Evolutionary conservation across 2,797 vertebrate species (phyloP), one percentile per base, ranked within the genome.

Genomic region (Coregonus sp.): DNA sequence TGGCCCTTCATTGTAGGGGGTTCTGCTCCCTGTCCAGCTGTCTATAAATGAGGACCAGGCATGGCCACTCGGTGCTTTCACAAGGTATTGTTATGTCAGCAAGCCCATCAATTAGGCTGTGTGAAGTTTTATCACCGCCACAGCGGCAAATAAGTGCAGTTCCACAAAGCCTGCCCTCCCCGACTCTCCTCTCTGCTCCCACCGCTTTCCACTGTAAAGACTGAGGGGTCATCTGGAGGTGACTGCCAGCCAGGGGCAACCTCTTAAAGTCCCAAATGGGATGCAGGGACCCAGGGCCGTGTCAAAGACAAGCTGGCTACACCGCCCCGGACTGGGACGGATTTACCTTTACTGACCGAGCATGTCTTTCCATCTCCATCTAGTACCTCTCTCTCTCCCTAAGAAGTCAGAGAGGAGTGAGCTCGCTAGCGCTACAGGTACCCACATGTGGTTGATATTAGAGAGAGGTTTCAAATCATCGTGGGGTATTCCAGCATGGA

Each of bases 71-170:
- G 66, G 77, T 89, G 94, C 97, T 98, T 98, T 98, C 97, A 97
- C 95, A 92, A 97, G 96, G 96, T 96, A 98, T 97, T 96, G 94
- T 97, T 96, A 96, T 98, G 97, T 99, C 97, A 99, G 96, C 94
- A 94, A 96, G 97, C 95, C 96, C 97, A 99, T 99, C 98, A 98
- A 99, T 99, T 99, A 98, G 96, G 94, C 96, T 97, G 96, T 99
- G 97, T 99, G 96, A 98, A 97, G 96, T 99, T 99, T 99, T 99
- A 99, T 98, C 96, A 96, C 97, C 97, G 90, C 92, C 93, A 91
- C 95, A 95, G 97, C 95, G 91, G 96, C 96, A 95, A 94, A 94
- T 96, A 96, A 97, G 96, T 93, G 92, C 95, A 87, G 95, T 94
- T 96, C 93, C 94, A 97, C 95, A 96, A 97, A 97, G 94, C 95